These are phyloP conservation scores for Onychomys arenicola DNA, from an alignment of 2,797 vertebrate genomes.

Conservation along the genomic window DNA sequence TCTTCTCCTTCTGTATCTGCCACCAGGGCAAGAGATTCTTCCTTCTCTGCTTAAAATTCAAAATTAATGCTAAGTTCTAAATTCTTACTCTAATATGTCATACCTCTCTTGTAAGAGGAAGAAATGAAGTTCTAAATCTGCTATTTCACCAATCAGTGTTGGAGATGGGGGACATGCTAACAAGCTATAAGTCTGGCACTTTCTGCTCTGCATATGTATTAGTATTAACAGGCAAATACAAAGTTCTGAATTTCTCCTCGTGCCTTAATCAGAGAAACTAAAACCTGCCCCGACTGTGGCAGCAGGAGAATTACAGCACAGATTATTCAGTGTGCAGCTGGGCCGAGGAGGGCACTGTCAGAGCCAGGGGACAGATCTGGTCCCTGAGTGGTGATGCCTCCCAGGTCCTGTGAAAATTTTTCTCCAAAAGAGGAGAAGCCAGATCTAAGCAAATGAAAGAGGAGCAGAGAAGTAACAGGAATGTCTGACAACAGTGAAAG, in stretches of 20 bases:
- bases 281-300: conserved; percentile 24
- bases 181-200: background rate
- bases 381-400: background rate
- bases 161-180: background rate
- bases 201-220: background rate
- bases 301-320: conserved; percentile 65
- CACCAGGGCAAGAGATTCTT: background rate
- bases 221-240: background rate
- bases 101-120: background rate
- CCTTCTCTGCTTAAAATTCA: conserved; percentile 44
- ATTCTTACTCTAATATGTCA: background rate
- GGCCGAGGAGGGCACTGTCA: background rate
- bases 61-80: background rate
- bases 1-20: background rate
- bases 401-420: background rate
- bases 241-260: background rate
- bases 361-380: conserved; percentile 58
- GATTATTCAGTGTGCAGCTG: background rate
- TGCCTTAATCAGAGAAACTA: background rate
- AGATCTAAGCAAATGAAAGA: background rate
- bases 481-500: background rate
- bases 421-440: background rate
- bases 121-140: background rate
- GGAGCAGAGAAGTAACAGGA: conserved; percentile 6
- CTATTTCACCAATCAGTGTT: background rate